These are phyloP conservation scores for Erpetoichthys calabaricus DNA, from an alignment of 2,797 vertebrate species.

Conservation along the genomic window DNA sequence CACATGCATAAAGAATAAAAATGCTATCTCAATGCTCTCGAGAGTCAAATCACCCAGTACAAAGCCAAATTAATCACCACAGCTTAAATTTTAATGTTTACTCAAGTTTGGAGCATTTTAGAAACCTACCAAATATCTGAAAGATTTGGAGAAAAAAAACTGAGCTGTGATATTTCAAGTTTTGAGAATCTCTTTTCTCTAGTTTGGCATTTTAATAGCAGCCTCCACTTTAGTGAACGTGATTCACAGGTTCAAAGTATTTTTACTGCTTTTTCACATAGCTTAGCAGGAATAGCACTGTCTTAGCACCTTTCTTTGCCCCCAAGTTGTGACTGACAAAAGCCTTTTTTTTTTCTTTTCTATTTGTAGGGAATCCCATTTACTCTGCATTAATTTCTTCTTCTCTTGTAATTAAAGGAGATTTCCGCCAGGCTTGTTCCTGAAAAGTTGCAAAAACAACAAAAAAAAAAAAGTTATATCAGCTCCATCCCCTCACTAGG, in stretches of 20 bases:
- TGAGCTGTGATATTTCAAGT: neutral
- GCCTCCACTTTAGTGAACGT: slow-evolving; percentile 22
- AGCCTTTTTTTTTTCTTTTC: slow-evolving; percentile 21
- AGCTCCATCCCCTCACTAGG: too few relatives aligned
- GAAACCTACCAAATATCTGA: too few relatives aligned
- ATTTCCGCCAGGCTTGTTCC: neutral
- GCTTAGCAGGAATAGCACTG: slow-evolving; percentile 28
- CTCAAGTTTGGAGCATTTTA: slow-evolving; percentile 8
- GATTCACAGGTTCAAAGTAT: slow-evolving; percentile 30
- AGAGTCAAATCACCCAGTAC: slow-evolving; percentile 13
- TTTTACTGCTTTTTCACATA: slow-evolving; percentile 28
- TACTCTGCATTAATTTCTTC: slow-evolving; percentile 23
- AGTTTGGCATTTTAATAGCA: slow-evolving; percentile 9
- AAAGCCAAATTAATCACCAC: neutral
- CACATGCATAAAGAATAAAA: neutral
- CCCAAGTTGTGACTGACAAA: slow-evolving; percentile 20
- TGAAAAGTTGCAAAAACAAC: too few relatives aligned
- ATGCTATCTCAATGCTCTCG: slow-evolving; percentile 14
- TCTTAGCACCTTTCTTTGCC: slow-evolving; percentile 24
- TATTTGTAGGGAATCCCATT: slow-evolving; percentile 21
- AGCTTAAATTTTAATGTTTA: slow-evolving; percentile 21
- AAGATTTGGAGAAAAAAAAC: neutral
- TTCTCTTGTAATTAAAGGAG: slow-evolving; percentile 4
- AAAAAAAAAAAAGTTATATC: too few relatives aligned
- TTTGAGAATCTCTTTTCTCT: neutral